A percentile compares a stretch with the other conserved stretches of the same genome.
phyloP scores from a whole-genome alignment of 2,888 invertebrate genomes.

The Hypercompe scribonia region DNA sequence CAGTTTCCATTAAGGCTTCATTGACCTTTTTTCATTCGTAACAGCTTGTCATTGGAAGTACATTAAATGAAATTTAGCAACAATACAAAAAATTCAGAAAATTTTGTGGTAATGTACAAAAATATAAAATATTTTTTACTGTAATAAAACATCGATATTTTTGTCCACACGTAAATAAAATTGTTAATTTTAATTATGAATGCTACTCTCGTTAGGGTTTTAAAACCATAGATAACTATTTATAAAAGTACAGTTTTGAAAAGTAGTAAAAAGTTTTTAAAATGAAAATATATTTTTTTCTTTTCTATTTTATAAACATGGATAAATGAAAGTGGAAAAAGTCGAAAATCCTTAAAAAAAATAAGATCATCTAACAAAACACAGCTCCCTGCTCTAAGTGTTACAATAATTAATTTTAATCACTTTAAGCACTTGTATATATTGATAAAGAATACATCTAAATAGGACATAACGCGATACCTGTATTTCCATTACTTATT shows the following conservation, averaged over 20 bases:
- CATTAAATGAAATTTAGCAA: no score
- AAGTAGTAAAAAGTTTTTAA: background rate
- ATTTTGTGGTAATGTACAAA: background rate
- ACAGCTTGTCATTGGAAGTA: no score
- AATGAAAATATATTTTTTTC: background rate
- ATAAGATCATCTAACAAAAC: no score
- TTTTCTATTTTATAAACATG: background rate
- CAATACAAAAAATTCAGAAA: no score
- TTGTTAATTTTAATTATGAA: no score
- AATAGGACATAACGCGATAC: background rate
- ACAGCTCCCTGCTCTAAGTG: no score
- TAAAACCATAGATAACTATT: background rate
- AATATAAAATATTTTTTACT: background rate
- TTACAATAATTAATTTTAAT: background rate
- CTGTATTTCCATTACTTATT: background rate
- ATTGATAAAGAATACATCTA: background rate
- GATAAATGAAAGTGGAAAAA: no score
- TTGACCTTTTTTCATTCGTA: background rate
- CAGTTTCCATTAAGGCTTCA: background rate
- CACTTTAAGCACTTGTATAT: background rate
- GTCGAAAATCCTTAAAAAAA: no score
- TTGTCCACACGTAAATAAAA: no score
- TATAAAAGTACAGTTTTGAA: background rate
- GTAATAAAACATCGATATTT: no score
- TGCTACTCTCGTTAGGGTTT: background rate